These are phyloP conservation scores for Ptychochromis oligacanthus DNA, from an alignment of 2,113 vertebrate species.

Conservation along the genomic window DNA sequence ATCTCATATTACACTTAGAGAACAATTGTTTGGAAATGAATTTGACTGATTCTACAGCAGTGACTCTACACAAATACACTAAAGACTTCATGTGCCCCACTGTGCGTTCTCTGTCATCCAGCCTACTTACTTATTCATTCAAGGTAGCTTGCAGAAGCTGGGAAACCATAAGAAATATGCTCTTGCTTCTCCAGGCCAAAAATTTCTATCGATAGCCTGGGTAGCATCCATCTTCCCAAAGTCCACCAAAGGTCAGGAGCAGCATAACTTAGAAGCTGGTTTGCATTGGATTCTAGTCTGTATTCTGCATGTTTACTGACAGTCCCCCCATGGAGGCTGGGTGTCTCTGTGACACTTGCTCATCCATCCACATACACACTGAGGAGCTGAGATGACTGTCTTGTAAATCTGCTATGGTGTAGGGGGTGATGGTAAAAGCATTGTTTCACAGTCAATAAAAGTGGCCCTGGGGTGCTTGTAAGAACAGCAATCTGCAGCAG, in stretches of 20 bases:
- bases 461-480: constrained; percentile 66
- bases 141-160: constrained; percentile 47
- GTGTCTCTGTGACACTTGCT: constrained; percentile 60
- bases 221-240: constrained; percentile 75
- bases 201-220: constrained; percentile 68
- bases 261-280: constrained; percentile 67
- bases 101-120: constrained; percentile 41
- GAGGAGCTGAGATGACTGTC: constrained; percentile 54
- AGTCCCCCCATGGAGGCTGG: constrained; percentile 37
- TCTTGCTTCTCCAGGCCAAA: constrained; percentile 54
- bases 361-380: constrained; percentile 34
- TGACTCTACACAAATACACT: constrained; percentile 53
- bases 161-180: constrained; percentile 67
- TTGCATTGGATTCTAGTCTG: constrained; percentile 62
- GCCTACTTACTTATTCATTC: constrained; percentile 74
- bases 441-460: constrained; percentile 75
- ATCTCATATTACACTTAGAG: constrained; percentile 53
- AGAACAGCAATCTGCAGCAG: constrained; percentile 71
- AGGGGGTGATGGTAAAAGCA: constrained; percentile 65
- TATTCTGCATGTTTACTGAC: constrained; percentile 70
- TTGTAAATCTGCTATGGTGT: constrained; percentile 65
- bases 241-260: constrained; percentile 75
- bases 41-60: constrained; percentile 49
- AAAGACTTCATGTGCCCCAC: constrained; percentile 22
- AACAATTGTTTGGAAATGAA: constrained; percentile 49